Base-by-base conservation (phyloP, 2,888 invertebrate species). In the Hydriomena furcata region DNA sequence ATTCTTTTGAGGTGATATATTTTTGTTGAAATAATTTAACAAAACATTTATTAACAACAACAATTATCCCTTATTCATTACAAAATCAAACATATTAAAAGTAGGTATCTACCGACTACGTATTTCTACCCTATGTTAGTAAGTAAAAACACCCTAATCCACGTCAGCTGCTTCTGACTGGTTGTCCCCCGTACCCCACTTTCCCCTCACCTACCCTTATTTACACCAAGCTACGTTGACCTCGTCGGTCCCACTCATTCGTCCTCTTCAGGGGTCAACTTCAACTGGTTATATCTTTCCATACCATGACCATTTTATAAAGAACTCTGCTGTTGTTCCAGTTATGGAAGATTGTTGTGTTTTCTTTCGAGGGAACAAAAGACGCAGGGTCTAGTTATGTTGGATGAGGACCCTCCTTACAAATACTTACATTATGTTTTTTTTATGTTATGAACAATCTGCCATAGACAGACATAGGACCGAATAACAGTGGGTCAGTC, bases 161-260 rank as follows among this genome's bases (percentile, higher is more conserved):
- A 66, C 82, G 89, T 90, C 89, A 89, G 89, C 89, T 90, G 89
- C 80, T 81, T 68, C 60, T 87, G 89, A 90, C 88, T 88, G 88
- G 85, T 80, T 76, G 71, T 63, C 66, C 73, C 75, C 68, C 71
- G 52, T 36, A 36, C 63, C 68, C 53, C 57, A 7, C 20, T 30
- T 37, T 61, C 66, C 70, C 72, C 62, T 54, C 61, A 65, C 71
- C 74, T 74, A 77, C 82, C 81, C 81, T 71, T 77, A 79, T 78
- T 77, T 78, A 78, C 76, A 64, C 68, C 68, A 59, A 58, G 65
- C 65, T 66, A 65, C 52, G 60, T 52, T 71, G 82, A 80, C 68
- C 84, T 57, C 55, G 50, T 48, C 38, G 50, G 48, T 35, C 52
- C 59, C 47, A 65, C 57, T 47, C 55, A 59, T 60, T 53, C 65